phyloP scores from a whole-genome alignment of 2,113 vertebrate species.

The Phodopus roborovskii region DNA sequence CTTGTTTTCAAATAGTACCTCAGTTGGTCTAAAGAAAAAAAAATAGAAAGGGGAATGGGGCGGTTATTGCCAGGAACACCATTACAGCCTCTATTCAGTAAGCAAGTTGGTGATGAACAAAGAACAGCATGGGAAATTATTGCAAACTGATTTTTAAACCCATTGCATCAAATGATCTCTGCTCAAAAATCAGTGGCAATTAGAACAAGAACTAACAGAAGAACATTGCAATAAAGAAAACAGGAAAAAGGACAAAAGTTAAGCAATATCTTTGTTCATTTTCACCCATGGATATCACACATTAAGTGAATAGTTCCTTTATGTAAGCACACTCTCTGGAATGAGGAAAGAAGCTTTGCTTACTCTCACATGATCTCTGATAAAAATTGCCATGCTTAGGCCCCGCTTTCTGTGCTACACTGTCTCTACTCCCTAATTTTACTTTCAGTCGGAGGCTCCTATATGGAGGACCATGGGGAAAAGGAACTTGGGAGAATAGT shows the following conservation, averaged over 20 bases:
- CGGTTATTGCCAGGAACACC: no score
- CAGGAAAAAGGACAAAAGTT: not conserved
- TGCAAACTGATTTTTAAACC: not conserved
- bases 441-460: not conserved
- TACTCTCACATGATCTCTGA: not conserved
- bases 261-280: not conserved
- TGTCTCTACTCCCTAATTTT: not conserved
- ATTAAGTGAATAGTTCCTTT: not conserved
- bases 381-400: not conserved
- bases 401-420: not conserved
- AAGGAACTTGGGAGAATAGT: not conserved
- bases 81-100: no score
- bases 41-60: no score
- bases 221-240: not conserved
- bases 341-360: not conserved
- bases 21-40: constrained; percentile 13
- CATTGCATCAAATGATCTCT: not conserved
- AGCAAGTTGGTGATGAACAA: not conserved
- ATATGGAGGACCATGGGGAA: not conserved
- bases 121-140: not conserved
- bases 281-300: not conserved
- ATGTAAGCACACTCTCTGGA: not conserved
- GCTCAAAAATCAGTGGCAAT: not conserved
- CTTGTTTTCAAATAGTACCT: not conserved
- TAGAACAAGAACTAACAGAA: not conserved